Base-by-base conservation (phyloP, 2,888 invertebrate genomes). In the Drosophila niveifrons region DNA sequence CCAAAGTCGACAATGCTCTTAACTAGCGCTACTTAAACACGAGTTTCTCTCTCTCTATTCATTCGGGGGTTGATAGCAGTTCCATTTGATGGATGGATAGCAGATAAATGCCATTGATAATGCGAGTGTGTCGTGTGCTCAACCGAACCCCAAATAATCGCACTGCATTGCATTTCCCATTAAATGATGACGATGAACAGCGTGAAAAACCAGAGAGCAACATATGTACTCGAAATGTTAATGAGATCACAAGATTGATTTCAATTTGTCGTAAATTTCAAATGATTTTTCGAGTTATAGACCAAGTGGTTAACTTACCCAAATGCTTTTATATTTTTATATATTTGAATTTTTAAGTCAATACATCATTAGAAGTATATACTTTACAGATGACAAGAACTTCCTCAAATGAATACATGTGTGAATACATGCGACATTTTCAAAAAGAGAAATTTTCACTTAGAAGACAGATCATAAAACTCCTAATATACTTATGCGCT, bases 1-100 rank as follows among this genome's bases (percentile, higher is more conserved):
- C 75, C 29, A 78, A 78, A 73, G 46, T 65, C 58, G 44, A 57
- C 31, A 34, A 47, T 8, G 36, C 46, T 31, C 39, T 57, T 57
- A 71, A 63, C 72, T 47, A 62, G 48, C 51, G 34, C 43, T 53
- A 63, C 34, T 50, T 31, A 50, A n/a, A n/a, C 9, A n/a, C 15
- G 39, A 39, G 13, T 39, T n/a, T n/a, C n/a, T n/a, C n/a, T n/a
- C n/a, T n/a, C 3, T 61, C 23, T 23, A 39, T 50, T 23, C 53
- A 66, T 55, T 66, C 23, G 74, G 70, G 81, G 87, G 82, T 78
- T 68, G 70, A 55, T 65, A 64, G 36, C 11, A 64, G 23, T 23
- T 23, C 46, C 44, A 31, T 31, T 61, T 72, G 70, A 76, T 78
- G 75, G 79, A 76, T 76, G 64, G 46, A 43, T 65, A 41, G 8